These are phyloP conservation scores for Drosophila guanche DNA, from an alignment of 1,140 invertebrate genomes.

Conservation along the genomic window DNA sequence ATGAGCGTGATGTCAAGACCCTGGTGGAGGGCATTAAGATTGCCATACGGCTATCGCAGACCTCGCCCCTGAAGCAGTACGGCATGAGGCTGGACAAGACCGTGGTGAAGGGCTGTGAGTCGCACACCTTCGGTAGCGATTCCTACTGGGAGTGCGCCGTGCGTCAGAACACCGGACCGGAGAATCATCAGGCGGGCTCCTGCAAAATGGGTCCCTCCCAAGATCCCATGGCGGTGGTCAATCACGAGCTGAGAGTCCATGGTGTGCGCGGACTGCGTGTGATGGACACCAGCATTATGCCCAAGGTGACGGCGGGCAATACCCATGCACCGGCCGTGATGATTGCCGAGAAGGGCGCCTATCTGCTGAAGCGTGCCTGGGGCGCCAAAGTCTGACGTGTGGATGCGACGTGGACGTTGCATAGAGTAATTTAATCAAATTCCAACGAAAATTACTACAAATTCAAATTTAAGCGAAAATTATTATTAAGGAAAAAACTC, in stretches of 20 bases:
- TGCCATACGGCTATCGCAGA: constrained; percentile 87
- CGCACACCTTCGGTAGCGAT: constrained; percentile 89
- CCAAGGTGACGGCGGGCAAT: constrained; percentile 86
- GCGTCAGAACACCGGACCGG: constrained; percentile 89
- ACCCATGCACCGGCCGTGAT: constrained; percentile 87
- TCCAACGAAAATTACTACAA: constrained; percentile 41
- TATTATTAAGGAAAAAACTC: constrained; percentile 50
- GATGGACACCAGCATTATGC: constrained; percentile 88
- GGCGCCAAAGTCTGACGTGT: constrained; percentile 82
- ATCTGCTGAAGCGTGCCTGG: constrained; percentile 88
- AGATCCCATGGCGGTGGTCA: constrained; percentile 86
- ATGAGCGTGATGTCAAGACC: constrained; percentile 89
- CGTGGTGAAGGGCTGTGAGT: constrained; percentile 89
- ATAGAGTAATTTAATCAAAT: constrained; percentile 82
- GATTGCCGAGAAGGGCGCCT: constrained; percentile 88
- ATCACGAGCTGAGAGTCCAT: constrained; percentile 85
- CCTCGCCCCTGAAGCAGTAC: constrained; percentile 87
- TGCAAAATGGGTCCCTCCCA: constrained; percentile 87
- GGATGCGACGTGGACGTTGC: constrained; percentile 83
- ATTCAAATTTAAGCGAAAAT: constrained; percentile 56
- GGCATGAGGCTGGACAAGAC: constrained; percentile 89
- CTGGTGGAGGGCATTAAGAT: constrained; percentile 91
- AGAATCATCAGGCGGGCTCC: constrained; percentile 93
- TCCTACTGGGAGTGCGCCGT: constrained; percentile 92
- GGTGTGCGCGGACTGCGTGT: constrained; percentile 85